Conservation (phyloP, 2,888 invertebrate genomes). For the Polydrusus tereticollis region DNA sequence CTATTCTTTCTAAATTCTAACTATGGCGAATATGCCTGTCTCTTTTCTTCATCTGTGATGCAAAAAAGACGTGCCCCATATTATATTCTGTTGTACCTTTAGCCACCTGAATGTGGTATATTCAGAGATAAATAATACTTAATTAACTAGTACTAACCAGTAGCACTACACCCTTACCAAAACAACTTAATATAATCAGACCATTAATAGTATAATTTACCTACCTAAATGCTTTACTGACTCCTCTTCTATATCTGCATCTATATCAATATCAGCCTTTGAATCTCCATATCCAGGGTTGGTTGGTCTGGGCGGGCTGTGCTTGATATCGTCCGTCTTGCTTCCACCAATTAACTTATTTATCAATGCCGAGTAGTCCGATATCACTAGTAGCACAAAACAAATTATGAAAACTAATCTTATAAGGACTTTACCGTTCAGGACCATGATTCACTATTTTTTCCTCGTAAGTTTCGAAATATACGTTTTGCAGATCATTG, state of each 20-base stretch:
- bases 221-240: conserved; percentile 65
- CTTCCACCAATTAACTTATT: conserved; percentile 68
- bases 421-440: conserved; percentile 64
- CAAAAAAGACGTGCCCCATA: too few relatives aligned
- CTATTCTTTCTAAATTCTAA: too few relatives aligned
- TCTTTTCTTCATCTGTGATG: too few relatives aligned
- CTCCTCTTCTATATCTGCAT: conserved; percentile 68
- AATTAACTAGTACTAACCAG: too few relatives aligned
- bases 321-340: conserved; percentile 60
- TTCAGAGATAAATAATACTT: too few relatives aligned
- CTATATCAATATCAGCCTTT: conserved; percentile 66
- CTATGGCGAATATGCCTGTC: too few relatives aligned
- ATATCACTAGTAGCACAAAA: conserved; percentile 70
- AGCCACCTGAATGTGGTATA: too few relatives aligned
- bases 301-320: conserved; percentile 60
- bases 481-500: conserved; percentile 46
- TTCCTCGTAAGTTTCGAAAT: conserved; percentile 43
- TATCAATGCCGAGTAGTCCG: conserved; percentile 70
- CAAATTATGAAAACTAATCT: conserved; percentile 70
- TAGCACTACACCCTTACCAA: too few relatives aligned
- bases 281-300: conserved; percentile 66
- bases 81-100: too few relatives aligned
- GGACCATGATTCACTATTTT: conserved; percentile 58
- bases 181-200: too few relatives aligned
- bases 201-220: too few relatives aligned